A percentile compares a stretch with the other conserved stretches of the same genome.
These are phyloP conservation scores for Tympanuchus pallidicinctus DNA, from an alignment of 2,113 vertebrate genomes.

Conservation along the genomic window DNA sequence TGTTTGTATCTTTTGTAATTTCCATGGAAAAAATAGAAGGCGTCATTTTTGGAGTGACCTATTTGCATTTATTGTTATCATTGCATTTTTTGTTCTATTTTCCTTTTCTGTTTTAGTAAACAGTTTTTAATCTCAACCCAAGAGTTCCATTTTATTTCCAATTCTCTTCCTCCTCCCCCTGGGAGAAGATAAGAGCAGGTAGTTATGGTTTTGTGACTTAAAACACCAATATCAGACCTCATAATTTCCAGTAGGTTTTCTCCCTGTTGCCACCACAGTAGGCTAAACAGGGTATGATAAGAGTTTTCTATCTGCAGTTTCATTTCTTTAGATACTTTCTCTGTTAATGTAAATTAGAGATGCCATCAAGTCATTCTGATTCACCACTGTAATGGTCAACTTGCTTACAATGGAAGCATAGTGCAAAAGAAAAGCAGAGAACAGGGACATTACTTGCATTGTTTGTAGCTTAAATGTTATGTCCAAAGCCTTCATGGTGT, in stretches of 20 bases:
- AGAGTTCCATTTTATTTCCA: too few species aligned
- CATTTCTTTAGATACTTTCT: neutral
- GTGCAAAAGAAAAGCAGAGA: neutral
- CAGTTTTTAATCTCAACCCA: too few species aligned
- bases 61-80: too few species aligned
- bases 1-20: too few species aligned
- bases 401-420: neutral
- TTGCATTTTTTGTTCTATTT: too few species aligned
- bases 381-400: neutral
- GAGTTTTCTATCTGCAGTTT: neutral
- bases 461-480: neutral
- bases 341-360: neutral
- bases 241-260: neutral
- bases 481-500: neutral
- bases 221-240: neutral
- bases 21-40: too few species aligned
- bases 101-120: too few species aligned
- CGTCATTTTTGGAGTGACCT: too few species aligned
- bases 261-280: neutral
- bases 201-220: neutral
- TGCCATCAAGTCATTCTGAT: neutral
- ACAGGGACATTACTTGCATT: neutral
- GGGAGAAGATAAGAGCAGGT: neutral
- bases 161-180: too few species aligned
- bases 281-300: neutral